These are phyloP conservation scores for Xenopus borealis DNA, from an alignment of 2,113 vertebrate genomes.

Conservation along the genomic window DNA sequence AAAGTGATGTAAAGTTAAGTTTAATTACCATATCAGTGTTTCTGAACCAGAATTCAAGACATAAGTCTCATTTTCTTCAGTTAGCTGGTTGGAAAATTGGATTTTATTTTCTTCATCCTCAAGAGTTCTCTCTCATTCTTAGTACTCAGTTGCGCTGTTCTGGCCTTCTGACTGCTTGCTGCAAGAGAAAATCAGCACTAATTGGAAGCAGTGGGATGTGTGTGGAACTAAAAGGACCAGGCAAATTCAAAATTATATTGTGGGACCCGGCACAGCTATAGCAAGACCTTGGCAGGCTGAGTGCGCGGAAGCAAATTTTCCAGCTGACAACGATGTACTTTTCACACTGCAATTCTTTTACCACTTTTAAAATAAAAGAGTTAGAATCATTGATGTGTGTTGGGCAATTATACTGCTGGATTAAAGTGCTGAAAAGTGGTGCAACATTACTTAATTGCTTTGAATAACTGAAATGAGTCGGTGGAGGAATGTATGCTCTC, in stretches of 20 bases:
- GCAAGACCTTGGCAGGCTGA: conserved; percentile 48
- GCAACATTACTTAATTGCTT: not conserved
- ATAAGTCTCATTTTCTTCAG: conserved; percentile 7
- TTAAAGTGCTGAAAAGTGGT: conserved; percentile 32
- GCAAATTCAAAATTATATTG: conserved; percentile 48
- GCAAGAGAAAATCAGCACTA: conserved; percentile 56
- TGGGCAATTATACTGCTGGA: conserved; percentile 47
- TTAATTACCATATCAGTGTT: conserved; percentile 37
- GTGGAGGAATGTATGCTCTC: too few species aligned
- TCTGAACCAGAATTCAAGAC: conserved; percentile 23
- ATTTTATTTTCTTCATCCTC: conserved; percentile 20
- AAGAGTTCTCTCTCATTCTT: conserved; percentile 42
- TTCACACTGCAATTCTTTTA: conserved; percentile 44
- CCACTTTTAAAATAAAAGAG: conserved; percentile 34
- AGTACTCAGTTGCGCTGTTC: conserved; percentile 48
- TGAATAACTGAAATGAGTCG: not conserved
- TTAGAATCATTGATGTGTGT: conserved; percentile 12
- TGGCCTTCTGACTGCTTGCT: conserved; percentile 51
- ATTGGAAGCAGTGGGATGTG: conserved; percentile 56
- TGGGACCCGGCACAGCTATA: conserved; percentile 48
- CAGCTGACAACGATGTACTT: conserved; percentile 39
- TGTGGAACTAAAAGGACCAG: conserved; percentile 50
- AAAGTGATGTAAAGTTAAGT: conserved; percentile 2
- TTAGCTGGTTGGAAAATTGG: conserved; percentile 20
- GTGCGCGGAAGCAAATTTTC: conserved; percentile 45